Conservation (phyloP, 30 jellyfish, hydroid and myxozoan genomes). For the Turritopsis rubra region DNA sequence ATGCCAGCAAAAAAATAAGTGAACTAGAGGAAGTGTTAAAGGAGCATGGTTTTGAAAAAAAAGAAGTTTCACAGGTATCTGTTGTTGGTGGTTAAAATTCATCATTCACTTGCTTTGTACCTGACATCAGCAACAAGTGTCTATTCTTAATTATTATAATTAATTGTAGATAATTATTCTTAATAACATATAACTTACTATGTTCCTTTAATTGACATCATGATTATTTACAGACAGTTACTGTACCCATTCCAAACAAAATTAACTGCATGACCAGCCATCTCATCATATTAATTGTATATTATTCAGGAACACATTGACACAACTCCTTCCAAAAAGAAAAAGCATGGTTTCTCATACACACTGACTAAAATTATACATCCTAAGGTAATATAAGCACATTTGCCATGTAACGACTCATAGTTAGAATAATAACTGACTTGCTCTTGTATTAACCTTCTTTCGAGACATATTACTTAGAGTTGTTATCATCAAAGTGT, state of each 20-base stretch:
- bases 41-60: slow-evolving; percentile 19
- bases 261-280: too few relatives aligned
- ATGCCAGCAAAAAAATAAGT: slow-evolving; percentile 26
- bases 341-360: slow-evolving; percentile 16
- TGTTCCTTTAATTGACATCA: background rate
- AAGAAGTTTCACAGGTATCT: slow-evolving; percentile 10
- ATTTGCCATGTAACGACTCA: background rate
- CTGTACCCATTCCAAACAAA: too few relatives aligned
- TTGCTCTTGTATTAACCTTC: background rate
- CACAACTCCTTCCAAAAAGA: slow-evolving; percentile 25
- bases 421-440: background rate
- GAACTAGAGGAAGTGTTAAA: slow-evolving; percentile 19
- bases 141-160: too few relatives aligned
- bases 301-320: slow-evolving; percentile 14
- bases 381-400: slow-evolving; percentile 10
- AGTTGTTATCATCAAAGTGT: background rate
- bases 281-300: background rate
- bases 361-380: slow-evolving; percentile 23
- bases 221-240: background rate
- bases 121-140: too few relatives aligned
- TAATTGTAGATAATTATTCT: too few relatives aligned
- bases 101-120: too few relatives aligned
- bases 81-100: too few relatives aligned
- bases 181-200: too few relatives aligned
- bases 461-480: background rate